phyloP scores from a whole-genome alignment of 2,113 vertebrate genomes.

The Manacus vitellinus region DNA sequence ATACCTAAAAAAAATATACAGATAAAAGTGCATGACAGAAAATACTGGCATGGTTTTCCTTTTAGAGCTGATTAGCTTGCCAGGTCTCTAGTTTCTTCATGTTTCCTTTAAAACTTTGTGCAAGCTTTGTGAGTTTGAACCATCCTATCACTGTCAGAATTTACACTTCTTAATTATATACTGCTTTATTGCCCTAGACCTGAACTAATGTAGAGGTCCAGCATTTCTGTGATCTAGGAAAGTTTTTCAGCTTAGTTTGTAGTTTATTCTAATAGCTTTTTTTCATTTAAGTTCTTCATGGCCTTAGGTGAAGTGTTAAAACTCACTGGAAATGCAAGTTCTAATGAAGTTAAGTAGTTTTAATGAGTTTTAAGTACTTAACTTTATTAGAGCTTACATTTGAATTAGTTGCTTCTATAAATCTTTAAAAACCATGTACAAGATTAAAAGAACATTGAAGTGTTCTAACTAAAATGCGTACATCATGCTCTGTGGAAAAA shows the following conservation, averaged over 20 bases:
- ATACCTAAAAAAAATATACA: not conserved
- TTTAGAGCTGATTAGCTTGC: not conserved
- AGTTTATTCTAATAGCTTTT: not conserved
- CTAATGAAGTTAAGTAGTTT: not conserved
- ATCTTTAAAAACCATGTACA: not conserved
- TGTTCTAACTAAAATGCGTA: not conserved
- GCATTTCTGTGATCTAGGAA: not conserved
- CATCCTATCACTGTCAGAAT: not conserved
- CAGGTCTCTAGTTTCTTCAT: not conserved
- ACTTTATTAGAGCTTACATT: not conserved
- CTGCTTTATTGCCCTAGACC: not conserved
- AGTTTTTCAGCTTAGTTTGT: not conserved
- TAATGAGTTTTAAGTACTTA: not conserved
- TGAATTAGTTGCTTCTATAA: not conserved
- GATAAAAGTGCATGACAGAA: not conserved
- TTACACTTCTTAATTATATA: not conserved
- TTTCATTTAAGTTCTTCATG: not conserved
- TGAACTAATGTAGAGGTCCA: not conserved
- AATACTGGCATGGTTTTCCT: not conserved
- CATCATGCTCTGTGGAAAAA: not conserved
- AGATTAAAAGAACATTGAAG: not conserved
- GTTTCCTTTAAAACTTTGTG: not conserved
- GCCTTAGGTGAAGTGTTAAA: not conserved
- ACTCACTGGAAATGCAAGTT: not conserved
- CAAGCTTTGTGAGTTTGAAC: not conserved